phyloP scores from a whole-genome alignment of 2,888 invertebrate species.

The Auanema sp. region DNA sequence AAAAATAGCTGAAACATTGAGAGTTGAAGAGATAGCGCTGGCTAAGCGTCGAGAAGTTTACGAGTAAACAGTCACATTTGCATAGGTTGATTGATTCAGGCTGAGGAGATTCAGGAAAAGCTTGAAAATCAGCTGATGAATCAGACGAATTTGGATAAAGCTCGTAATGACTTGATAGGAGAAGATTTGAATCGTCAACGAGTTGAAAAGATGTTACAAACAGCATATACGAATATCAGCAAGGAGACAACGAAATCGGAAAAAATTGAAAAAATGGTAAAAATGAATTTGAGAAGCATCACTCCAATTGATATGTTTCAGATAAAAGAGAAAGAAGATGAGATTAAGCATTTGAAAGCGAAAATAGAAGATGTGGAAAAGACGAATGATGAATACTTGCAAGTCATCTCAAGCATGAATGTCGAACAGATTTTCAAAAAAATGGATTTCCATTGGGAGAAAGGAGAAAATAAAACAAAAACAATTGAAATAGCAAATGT shows the following conservation, averaged over 20 bases:
- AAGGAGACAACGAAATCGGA: constrained; percentile 11
- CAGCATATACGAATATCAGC: constrained; percentile 7
- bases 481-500: constrained; percentile 2
- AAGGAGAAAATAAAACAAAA: constrained; percentile 6
- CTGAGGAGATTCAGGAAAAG: constrained; percentile 9
- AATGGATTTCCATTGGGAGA: constrained; percentile 12
- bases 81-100: constrained; percentile 4
- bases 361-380: constrained; percentile 38
- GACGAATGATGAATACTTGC: constrained; percentile 33
- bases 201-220: constrained; percentile 10
- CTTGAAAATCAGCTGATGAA: constrained; percentile 11
- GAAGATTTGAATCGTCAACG: constrained; percentile 10
- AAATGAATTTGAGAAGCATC: neutral
- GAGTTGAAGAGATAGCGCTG: neutral
- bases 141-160: neutral
- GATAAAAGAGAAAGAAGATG: constrained; percentile 33
- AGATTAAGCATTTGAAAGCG: constrained; percentile 28
- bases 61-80: neutral
- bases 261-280: constrained; percentile 6
- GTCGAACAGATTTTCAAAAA: constrained; percentile 10
- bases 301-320: constrained; percentile 8
- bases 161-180: neutral
- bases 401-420: neutral
- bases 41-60: neutral
- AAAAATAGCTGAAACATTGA: constrained; percentile 9